phyloP scores from a whole-genome alignment of 1,140 invertebrate genomes.

The Dermatophagoides farinae region DNA sequence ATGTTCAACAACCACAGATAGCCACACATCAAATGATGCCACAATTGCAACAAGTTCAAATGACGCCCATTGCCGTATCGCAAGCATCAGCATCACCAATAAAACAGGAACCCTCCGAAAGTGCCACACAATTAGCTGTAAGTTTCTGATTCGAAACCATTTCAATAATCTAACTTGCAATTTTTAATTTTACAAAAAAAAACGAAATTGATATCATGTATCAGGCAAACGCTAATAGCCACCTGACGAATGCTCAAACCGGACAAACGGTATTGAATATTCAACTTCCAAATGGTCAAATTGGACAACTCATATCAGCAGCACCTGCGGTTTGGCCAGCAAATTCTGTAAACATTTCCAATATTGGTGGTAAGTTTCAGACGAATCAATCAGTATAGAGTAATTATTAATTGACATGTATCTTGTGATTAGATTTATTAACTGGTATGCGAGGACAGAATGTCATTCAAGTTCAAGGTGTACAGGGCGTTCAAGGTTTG shows the following conservation, averaged over 20 bases:
- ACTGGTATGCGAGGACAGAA: slow-evolving; percentile 19
- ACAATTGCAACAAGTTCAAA: slow-evolving; percentile 32
- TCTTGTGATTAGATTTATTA: not conserved
- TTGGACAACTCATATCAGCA: slow-evolving; percentile 18
- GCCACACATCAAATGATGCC: slow-evolving; percentile 12
- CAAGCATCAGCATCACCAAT: slow-evolving; percentile 8
- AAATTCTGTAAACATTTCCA: slow-evolving; percentile 17
- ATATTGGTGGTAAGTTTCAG: slow-evolving; percentile 9
- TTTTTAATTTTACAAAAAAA: not conserved
- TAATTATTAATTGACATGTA: not conserved
- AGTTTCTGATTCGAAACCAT: not conserved
- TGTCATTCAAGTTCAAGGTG: slow-evolving; percentile 21
- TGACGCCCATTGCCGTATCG: slow-evolving; percentile 30
- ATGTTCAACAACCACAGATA: slow-evolving; percentile 24
- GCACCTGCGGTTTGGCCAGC: slow-evolving; percentile 14
- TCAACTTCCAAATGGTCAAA: slow-evolving; percentile 23
- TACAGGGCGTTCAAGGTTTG: slow-evolving; percentile 21
- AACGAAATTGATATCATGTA: not conserved
- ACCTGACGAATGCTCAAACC: not conserved
- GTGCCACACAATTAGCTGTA: slow-evolving; percentile 5
- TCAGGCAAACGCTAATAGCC: slow-evolving; percentile 3
- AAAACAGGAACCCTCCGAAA: slow-evolving; percentile 15
- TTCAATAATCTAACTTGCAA: not conserved
- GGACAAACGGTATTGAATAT: slow-evolving; percentile 19
- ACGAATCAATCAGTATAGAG: not conserved